Conservation (phyloP, 2,797 vertebrate species). For the Cossypha polioptera region DNA sequence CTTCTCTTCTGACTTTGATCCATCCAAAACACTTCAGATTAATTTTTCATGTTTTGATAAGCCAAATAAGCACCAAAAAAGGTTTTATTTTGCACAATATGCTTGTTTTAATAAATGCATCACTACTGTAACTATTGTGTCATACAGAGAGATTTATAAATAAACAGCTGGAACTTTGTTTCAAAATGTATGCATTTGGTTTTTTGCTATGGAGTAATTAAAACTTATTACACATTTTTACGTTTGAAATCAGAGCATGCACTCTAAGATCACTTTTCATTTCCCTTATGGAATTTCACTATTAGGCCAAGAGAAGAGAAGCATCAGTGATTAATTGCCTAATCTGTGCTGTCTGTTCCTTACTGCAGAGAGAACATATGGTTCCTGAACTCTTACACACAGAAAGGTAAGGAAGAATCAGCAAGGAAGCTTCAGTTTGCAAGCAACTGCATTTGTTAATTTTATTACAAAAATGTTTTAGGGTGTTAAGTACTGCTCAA, state of each 20-base stretch:
- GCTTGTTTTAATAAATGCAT: not conserved
- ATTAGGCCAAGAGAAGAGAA: not conserved
- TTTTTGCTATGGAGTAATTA: not conserved
- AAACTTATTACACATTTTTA: not conserved
- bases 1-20: not conserved
- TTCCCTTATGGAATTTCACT: not conserved
- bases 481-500: not conserved
- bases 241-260: slow-evolving; percentile 2
- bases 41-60: not conserved
- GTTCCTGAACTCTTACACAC: not conserved
- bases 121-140: not conserved
- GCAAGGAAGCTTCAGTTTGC: not conserved
- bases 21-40: not conserved
- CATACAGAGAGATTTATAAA: not conserved
- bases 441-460: not conserved
- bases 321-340: not conserved
- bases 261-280: not conserved
- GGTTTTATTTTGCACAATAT: not conserved
- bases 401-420: not conserved
- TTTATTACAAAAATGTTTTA: not conserved
- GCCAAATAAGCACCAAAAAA: not conserved
- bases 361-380: not conserved
- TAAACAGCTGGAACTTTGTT: not conserved
- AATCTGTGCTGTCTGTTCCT: not conserved
- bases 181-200: not conserved